Evolutionary conservation across 2,113 vertebrate genomes (phyloP).

Genomic region (Cottus gobio): DNA sequence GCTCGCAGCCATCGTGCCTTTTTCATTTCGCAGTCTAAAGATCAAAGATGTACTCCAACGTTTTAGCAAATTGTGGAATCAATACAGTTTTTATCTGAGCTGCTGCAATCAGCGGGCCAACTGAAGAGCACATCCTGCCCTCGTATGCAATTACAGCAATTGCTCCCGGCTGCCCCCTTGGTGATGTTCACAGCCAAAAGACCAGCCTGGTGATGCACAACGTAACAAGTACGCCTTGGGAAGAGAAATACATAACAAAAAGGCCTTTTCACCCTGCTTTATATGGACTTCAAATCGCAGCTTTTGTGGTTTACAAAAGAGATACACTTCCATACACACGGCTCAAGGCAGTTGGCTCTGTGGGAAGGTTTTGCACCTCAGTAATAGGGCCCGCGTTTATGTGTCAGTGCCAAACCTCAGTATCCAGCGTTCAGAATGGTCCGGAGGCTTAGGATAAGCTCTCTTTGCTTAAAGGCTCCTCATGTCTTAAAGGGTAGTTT

Average conservation of each 20-base stretch:
- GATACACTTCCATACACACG: constrained; percentile 23
- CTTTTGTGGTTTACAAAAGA: constrained; percentile 27
- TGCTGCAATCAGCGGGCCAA: not conserved
- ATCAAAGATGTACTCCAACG: not conserved
- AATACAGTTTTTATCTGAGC: not conserved
- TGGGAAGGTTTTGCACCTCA: not conserved
- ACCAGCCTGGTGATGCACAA: not conserved
- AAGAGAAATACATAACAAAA: constrained; percentile 4
- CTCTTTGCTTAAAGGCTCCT: constrained; percentile 36
- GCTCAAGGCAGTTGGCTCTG: constrained; percentile 3
- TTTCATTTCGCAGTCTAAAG: not conserved
- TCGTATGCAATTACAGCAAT: not conserved
- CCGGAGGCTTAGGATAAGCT: constrained; percentile 35
- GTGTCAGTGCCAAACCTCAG: constrained; percentile 31
- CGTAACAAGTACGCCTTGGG: not conserved
- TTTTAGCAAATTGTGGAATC: constrained; percentile 14
- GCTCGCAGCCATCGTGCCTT: not conserved
- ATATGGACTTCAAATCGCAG: not conserved
- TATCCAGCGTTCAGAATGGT: constrained; percentile 22
- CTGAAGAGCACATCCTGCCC: not conserved
- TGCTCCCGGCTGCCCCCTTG: not conserved
- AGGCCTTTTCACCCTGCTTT: not conserved
- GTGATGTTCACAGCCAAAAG: not conserved
- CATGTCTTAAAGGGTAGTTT: constrained; percentile 16
- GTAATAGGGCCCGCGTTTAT: constrained; percentile 22